phyloP scores from a whole-genome alignment of 2,888 invertebrate species.

The Lamproptera curius region DNA sequence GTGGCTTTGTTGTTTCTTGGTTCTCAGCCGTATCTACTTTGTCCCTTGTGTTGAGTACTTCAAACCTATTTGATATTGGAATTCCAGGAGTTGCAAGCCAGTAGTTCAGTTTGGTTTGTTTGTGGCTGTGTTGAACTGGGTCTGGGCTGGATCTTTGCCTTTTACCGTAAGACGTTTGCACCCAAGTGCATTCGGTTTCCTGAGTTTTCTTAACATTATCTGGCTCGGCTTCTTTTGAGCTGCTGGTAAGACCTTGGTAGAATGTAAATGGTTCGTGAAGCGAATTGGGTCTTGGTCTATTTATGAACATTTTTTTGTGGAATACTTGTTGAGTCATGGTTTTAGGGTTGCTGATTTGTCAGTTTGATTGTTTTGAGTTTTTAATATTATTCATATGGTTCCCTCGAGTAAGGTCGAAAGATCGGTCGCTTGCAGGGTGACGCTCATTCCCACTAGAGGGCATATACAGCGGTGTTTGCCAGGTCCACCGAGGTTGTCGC shows the following conservation, averaged over 20 bases:
- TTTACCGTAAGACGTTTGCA: not conserved
- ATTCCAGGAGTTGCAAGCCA: too few species aligned
- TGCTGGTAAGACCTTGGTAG: too few species aligned
- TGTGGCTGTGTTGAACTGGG: not conserved
- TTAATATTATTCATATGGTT: constrained; percentile 2
- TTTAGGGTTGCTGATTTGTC: not conserved
- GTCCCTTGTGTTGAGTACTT: too few species aligned
- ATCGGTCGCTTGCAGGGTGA: not conserved
- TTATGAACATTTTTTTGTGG: not conserved
- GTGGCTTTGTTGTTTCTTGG: too few species aligned
- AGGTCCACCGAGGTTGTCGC: not conserved
- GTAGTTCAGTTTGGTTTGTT: not conserved
- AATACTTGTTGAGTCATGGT: not conserved
- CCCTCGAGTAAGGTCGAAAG: too few species aligned
- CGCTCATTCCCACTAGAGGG: not conserved
- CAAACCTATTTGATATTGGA: too few species aligned
- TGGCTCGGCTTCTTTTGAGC: too few species aligned
- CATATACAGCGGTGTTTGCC: not conserved
- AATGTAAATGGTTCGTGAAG: not conserved
- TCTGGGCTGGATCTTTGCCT: not conserved
- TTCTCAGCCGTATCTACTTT: too few species aligned
- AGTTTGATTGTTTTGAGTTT: not conserved
- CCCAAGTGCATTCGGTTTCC: not conserved
- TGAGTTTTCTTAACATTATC: not conserved
- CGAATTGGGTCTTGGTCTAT: not conserved